phyloP scores from a whole-genome alignment of 2,113 vertebrate genomes.

The Stigmatopora nigra region DNA sequence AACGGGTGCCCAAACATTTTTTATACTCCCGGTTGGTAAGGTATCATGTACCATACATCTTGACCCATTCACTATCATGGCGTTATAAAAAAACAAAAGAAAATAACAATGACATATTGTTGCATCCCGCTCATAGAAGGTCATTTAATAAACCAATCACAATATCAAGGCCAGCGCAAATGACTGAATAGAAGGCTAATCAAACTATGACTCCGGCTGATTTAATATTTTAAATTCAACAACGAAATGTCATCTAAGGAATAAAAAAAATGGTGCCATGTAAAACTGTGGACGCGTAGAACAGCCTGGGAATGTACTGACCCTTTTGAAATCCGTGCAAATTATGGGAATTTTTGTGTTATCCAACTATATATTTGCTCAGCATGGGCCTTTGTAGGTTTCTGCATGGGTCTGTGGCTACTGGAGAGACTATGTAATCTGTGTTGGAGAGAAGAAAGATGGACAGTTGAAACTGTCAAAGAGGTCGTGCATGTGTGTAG shows the following conservation, averaged over 20 bases:
- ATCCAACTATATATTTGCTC: slow-evolving; percentile 53
- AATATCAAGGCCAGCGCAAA: too few species aligned
- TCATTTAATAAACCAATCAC: too few species aligned
- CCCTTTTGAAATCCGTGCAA: slow-evolving; percentile 55
- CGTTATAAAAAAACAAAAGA: too few species aligned
- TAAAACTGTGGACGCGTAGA: slow-evolving; percentile 36
- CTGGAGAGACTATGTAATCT: slow-evolving; percentile 24
- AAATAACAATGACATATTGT: too few species aligned
- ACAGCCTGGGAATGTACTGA: slow-evolving; percentile 56
- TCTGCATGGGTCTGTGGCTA: slow-evolving; percentile 32
- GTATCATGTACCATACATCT: too few species aligned
- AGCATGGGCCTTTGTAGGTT: slow-evolving; percentile 57
- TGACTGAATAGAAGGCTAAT: not conserved
- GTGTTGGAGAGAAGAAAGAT: slow-evolving; percentile 22
- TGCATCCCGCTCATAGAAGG: too few species aligned
- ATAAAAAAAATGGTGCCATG: slow-evolving; percentile 22
- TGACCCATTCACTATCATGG: too few species aligned
- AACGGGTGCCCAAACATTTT: too few species aligned
- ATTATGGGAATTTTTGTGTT: slow-evolving; percentile 36
- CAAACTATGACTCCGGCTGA: not conserved
- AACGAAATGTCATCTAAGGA: slow-evolving; percentile 19
- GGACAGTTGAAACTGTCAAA: slow-evolving; percentile 33
- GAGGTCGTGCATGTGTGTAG: slow-evolving; percentile 32
- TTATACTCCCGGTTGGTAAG: too few species aligned
- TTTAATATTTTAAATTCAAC: slow-evolving; percentile 17